Base-by-base conservation (phyloP, 2,888 invertebrate genomes). In the Chalcis sispes region DNA sequence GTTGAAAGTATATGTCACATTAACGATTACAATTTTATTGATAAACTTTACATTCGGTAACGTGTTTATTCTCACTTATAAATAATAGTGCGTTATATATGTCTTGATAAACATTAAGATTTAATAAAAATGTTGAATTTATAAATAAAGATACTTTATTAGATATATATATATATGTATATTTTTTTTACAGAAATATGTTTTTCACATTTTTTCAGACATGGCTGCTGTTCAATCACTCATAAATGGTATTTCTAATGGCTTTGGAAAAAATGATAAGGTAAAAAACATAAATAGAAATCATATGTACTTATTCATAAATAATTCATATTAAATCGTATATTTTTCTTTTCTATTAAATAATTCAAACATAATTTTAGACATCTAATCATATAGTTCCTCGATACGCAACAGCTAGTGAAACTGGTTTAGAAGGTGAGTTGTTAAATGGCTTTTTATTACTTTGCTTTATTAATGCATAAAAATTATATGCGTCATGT, bases 171-270 rank as follows among this genome's bases (percentile, higher is more conserved):
- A 3, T 61, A 20, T 54, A 42, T 23, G 15, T 10, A 32, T 54
- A 3, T 46, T 64, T 52, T 48, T 67, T 74, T n/a, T n/a, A n/a
- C n/a, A n/a, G n/a, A n/a, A n/a, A n/a, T n/a, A n/a, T n/a, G n/a
- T n/a, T n/a, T n/a, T n/a, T n/a, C n/a, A n/a, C n/a, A n/a, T n/a
- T n/a, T 32, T 84, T 84, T 8, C 78, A 86, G 85, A 86, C 71
- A 86, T 86, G 86, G 81, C 83, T 69, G 80, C 81, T 40, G 82
- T 83, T 75, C 83, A 85, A 76, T 81, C 83, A 29, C 81, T 82
- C 25, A 71, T 84, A 40, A 85, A 87, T 66, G 86, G 84, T 23
- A 62, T 81, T 40, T 61, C 80, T 32, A 87, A 85, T 78, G 86
- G 83, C 27, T 83, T 84, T 59, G 77, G 78, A 10, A 77, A 78